These are phyloP conservation scores for Pluvianellus socialis DNA, from an alignment of 2,113 vertebrate genomes.

Conservation along the genomic window DNA sequence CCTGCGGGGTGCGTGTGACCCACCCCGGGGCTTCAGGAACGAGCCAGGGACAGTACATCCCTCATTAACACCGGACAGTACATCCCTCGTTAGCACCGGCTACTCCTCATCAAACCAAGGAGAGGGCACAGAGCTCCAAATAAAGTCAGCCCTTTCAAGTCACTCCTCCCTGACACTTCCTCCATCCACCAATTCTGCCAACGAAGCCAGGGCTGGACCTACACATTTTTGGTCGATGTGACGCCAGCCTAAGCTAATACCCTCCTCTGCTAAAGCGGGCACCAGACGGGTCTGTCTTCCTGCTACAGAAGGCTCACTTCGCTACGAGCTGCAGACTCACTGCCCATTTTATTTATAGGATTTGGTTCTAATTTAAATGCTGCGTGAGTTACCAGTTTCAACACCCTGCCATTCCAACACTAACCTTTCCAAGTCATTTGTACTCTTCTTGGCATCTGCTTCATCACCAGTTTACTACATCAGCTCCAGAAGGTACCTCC, in stretches of 20 bases:
- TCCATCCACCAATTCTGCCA: background rate
- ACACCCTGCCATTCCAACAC: background rate
- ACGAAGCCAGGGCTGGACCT: background rate
- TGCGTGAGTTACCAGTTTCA: background rate
- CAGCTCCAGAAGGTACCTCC: background rate
- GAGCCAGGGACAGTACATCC: background rate
- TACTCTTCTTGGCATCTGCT: background rate
- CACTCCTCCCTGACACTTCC: background rate
- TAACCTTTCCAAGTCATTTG: background rate
- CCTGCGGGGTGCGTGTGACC: background rate
- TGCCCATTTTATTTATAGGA: background rate
- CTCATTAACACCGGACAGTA: background rate
- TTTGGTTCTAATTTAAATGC: background rate
- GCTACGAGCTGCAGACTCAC: background rate
- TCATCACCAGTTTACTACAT: slow-evolving; percentile 9
- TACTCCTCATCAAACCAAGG: background rate
- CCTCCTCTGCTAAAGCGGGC: background rate
- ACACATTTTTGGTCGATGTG: background rate
- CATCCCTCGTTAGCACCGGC: background rate
- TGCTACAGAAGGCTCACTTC: background rate
- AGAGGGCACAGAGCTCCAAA: background rate
- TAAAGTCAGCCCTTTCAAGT: background rate
- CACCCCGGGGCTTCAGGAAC: fast-evolving
- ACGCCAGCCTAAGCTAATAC: background rate
- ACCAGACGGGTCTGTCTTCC: background rate